Evolutionary conservation across 2,888 invertebrate genomes (phyloP).

Genomic region (Eupeodes latifasciatus): DNA sequence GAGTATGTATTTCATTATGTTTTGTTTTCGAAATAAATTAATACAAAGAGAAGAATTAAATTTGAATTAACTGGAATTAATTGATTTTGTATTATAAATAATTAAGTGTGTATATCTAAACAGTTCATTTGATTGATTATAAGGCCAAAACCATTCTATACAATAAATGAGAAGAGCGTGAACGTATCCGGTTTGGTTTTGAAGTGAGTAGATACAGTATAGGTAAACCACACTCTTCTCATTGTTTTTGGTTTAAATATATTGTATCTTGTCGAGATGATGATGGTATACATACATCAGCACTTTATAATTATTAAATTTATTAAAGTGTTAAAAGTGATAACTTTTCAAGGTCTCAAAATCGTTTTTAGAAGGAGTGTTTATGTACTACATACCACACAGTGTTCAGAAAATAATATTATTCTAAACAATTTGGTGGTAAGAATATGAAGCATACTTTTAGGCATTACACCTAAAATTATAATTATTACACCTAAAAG

Average conservation of each 20-base stretch:
- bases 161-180: too few species aligned
- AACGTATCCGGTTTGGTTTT: too few species aligned
- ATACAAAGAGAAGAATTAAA: neutral
- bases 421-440: neutral
- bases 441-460: neutral
- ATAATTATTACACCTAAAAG: neutral
- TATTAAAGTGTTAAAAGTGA: too few species aligned
- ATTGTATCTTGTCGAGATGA: too few species aligned
- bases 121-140: neutral
- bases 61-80: neutral
- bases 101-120: neutral
- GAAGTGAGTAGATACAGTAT: too few species aligned
- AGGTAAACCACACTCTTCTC: too few species aligned
- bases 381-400: neutral
- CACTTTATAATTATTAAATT: too few species aligned
- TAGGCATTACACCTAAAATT: neutral
- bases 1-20: too few species aligned
- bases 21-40: too few species aligned
- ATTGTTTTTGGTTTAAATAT: too few species aligned
- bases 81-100: neutral
- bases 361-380: neutral
- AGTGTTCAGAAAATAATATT: neutral
- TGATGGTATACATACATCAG: too few species aligned
- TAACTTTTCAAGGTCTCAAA: neutral
- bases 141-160: neutral